Conservation (phyloP, 2,888 invertebrate species). For the Pasiphila rectangulata region DNA sequence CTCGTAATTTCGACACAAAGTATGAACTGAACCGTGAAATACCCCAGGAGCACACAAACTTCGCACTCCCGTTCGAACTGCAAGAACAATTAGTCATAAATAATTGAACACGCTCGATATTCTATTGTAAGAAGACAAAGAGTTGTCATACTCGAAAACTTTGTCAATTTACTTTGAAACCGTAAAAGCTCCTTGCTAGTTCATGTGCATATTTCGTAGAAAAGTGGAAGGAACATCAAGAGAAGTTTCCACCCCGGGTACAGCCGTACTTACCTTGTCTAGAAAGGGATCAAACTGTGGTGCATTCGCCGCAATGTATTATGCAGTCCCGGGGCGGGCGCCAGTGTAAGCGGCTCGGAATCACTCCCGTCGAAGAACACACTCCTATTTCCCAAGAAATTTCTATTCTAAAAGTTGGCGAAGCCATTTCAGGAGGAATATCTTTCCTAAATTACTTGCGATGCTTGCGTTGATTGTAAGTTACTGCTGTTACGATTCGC, state of each 20-base stretch:
- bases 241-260: constrained; percentile 65
- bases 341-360: constrained; percentile 72
- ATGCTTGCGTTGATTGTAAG: constrained; percentile 55
- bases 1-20: constrained; percentile 39
- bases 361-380: constrained; percentile 64
- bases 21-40: constrained; percentile 41
- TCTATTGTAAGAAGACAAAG: constrained; percentile 68
- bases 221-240: constrained; percentile 71
- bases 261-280: constrained; percentile 77
- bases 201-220: constrained; percentile 65
- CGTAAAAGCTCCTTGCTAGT: constrained; percentile 66
- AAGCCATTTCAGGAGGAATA: constrained; percentile 56
- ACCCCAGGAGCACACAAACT: constrained; percentile 38
- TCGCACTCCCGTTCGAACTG: constrained; percentile 48
- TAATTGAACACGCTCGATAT: constrained; percentile 70
- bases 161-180: constrained; percentile 70
- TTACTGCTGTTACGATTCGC: constrained; percentile 45
- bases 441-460: constrained; percentile 60
- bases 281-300: constrained; percentile 78
- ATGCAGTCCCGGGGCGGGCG: constrained; percentile 70
- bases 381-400: constrained; percentile 61
- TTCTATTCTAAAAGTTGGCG: constrained; percentile 64
- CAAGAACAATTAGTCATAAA: constrained; percentile 69
- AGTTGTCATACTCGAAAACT: constrained; percentile 70
- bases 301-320: constrained; percentile 79